phyloP scores from a whole-genome alignment of 2,888 invertebrate species.

The Girardia tigrina region DNA sequence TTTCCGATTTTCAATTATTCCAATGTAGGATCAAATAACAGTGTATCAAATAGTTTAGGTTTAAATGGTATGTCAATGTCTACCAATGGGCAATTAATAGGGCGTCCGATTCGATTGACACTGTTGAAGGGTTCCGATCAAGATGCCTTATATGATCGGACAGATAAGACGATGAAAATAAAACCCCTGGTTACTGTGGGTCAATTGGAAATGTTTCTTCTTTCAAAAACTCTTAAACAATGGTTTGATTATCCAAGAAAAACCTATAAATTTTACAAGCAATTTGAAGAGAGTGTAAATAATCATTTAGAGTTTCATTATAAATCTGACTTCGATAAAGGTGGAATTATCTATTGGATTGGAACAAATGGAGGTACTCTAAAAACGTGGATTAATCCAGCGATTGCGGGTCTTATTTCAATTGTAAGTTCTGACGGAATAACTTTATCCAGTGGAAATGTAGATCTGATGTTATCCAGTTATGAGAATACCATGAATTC shows the following conservation, averaged over 20 bases:
- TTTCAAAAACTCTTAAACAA: slow-evolving; percentile 56
- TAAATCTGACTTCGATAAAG: slow-evolving; percentile 83
- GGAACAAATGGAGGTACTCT: slow-evolving; percentile 59
- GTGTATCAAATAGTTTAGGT: slow-evolving; percentile 45
- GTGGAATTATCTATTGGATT: slow-evolving; percentile 83
- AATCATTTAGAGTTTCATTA: slow-evolving; percentile 56
- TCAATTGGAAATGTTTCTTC: slow-evolving; percentile 74
- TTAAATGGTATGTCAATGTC: slow-evolving; percentile 57
- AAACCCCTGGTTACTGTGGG: slow-evolving; percentile 85
- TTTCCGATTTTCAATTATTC: slow-evolving; percentile 82
- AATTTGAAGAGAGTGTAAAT: slow-evolving; percentile 60
- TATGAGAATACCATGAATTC: slow-evolving; percentile 80
- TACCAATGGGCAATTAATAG: slow-evolving; percentile 58
- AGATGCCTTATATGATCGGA: slow-evolving; percentile 58
- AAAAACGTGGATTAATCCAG: slow-evolving; percentile 52
- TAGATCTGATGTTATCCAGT: slow-evolving; percentile 75
- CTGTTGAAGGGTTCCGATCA: slow-evolving; percentile 68
- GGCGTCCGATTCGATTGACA: slow-evolving; percentile 72
- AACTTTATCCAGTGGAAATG: slow-evolving; percentile 78
- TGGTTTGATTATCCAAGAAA: slow-evolving; percentile 74
- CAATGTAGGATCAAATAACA: slow-evolving; percentile 59
- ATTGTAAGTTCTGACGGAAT: slow-evolving; percentile 64
- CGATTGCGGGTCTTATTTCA: slow-evolving; percentile 52
- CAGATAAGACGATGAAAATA: slow-evolving; percentile 71
- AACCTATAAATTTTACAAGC: slow-evolving; percentile 73